phyloP scores from a whole-genome alignment of 2,888 invertebrate genomes.

The Limnephilus marmoratus region DNA sequence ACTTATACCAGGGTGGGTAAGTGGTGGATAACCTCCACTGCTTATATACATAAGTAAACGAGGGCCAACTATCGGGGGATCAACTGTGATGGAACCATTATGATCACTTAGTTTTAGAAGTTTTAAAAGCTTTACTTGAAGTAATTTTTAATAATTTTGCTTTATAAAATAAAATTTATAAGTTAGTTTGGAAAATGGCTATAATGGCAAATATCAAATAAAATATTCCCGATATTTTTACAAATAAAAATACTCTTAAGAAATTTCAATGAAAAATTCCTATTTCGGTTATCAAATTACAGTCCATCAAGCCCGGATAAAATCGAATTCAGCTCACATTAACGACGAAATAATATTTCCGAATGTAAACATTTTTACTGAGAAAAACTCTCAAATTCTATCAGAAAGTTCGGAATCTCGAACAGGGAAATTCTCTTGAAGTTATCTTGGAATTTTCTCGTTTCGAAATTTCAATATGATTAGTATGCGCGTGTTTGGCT shows the following conservation, averaged over 20 bases:
- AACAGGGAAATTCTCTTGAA: neutral
- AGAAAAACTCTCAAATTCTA: neutral
- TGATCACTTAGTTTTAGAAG: too few relatives aligned
- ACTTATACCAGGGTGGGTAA: too few relatives aligned
- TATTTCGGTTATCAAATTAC: neutral
- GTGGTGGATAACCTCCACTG: too few relatives aligned
- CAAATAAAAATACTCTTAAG: neutral
- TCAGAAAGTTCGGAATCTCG: neutral
- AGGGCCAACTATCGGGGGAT: too few relatives aligned
- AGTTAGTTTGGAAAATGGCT: neutral
- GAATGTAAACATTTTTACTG: constrained; percentile 8
- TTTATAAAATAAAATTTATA: neutral
- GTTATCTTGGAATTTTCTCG: constrained; percentile 8
- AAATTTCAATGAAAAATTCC: neutral
- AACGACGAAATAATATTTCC: neutral
- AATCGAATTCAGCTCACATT: neutral
- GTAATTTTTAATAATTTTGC: neutral
- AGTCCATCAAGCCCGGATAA: neutral
- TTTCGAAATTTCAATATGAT: constrained; percentile 25
- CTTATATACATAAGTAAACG: too few relatives aligned
- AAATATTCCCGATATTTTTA: neutral
- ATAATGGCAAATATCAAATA: neutral
- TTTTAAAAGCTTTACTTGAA: neutral
- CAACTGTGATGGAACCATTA: too few relatives aligned
- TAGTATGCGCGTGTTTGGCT: constrained; percentile 28